phyloP scores from a whole-genome alignment of 2,888 invertebrate species.

The Malthinus flaveolus region DNA sequence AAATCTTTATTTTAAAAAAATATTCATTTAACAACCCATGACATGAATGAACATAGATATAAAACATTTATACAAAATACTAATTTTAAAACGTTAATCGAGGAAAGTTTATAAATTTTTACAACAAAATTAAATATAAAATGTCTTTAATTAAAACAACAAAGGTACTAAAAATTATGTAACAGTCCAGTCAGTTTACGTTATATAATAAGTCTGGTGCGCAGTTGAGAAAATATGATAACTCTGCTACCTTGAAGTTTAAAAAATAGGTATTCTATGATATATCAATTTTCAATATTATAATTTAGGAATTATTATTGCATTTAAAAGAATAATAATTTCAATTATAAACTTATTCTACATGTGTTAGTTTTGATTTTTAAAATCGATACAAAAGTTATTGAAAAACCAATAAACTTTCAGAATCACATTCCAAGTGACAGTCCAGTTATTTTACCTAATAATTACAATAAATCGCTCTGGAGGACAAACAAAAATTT shows the following conservation, averaged over 20 bases:
- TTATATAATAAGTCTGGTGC: constrained; percentile 3
- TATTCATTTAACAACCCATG: constrained; percentile 21
- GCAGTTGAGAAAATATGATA: not conserved
- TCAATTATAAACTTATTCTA: constrained; percentile 12
- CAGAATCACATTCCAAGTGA: constrained; percentile 16
- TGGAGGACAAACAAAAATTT: constrained; percentile 9
- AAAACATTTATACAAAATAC: constrained; percentile 12
- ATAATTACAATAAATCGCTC: constrained; percentile 43
- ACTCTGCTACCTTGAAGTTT: too few relatives aligned
- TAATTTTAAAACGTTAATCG: constrained; percentile 14
- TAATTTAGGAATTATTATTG: constrained; percentile 14
- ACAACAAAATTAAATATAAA: constrained; percentile 14
- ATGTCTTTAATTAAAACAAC: constrained; percentile 22
- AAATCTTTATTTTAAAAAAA: constrained; percentile 14
- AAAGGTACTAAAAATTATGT: constrained; percentile 16
- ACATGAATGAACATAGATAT: constrained; percentile 11
- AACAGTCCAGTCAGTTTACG: constrained; percentile 20
- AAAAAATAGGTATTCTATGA: constrained; percentile 9
- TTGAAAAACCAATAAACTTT: constrained; percentile 8
- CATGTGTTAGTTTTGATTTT: constrained; percentile 3
- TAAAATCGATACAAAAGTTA: constrained; percentile 13
- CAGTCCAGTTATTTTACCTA: constrained; percentile 17
- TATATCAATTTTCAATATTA: constrained; percentile 10
- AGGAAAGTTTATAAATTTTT: constrained; percentile 10
- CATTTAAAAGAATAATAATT: constrained; percentile 13